Percentiles rank a stretch among this genome's conserved stretches.
phyloP scores from a whole-genome alignment of 2,113 vertebrate species.

The Myotis brandtii region DNA sequence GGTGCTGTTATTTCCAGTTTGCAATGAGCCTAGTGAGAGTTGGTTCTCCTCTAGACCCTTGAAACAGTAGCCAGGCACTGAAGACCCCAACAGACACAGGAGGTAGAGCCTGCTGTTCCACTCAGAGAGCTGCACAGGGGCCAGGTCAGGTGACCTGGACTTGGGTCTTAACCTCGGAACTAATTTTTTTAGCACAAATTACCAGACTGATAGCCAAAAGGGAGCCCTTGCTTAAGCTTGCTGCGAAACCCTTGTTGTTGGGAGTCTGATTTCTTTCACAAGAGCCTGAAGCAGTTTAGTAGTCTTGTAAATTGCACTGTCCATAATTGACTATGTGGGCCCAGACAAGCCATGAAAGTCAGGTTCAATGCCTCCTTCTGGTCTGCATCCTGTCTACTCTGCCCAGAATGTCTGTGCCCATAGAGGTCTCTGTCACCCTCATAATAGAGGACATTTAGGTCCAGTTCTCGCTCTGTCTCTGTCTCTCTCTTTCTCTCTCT shows the following conservation, averaged over 20 bases:
- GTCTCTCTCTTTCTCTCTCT: neutral
- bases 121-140: neutral
- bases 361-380: neutral
- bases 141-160: neutral
- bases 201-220: neutral
- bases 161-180: neutral
- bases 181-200: neutral
- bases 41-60: neutral
- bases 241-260: neutral
- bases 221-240: neutral
- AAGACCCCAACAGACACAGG: neutral
- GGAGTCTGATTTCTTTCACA: neutral
- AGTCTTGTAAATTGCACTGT: neutral
- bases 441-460: neutral
- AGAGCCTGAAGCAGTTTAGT: neutral
- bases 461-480: neutral
- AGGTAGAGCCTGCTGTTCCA: fast-evolving
- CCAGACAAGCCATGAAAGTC: neutral
- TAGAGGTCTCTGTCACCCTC: neutral
- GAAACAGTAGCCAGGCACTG: neutral
- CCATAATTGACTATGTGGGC: neutral
- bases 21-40: neutral
- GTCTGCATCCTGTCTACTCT: neutral
- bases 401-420: neutral
- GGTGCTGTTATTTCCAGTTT: neutral